Percentiles rank a stretch among this genome's conserved stretches.
Conservation (phyloP, 2,797 vertebrate genomes). For the Manis javanica region DNA sequence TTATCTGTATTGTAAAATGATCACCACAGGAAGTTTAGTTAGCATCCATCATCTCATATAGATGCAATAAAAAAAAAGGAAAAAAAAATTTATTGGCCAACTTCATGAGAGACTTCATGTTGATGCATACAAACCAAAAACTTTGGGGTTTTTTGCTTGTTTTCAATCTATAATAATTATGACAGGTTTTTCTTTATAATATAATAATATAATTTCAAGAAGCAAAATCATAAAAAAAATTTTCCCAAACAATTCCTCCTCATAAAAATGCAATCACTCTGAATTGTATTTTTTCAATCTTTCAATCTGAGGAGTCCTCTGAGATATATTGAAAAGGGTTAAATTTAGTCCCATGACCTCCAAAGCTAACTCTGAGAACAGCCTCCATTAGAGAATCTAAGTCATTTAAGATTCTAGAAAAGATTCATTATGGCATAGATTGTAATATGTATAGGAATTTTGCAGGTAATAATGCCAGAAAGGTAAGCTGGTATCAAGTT, state of each 20-base stretch:
- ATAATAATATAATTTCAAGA: background rate
- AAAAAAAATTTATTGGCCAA: background rate
- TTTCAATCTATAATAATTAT: slow-evolving; percentile 11
- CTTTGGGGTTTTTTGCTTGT: background rate
- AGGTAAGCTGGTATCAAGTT: background rate
- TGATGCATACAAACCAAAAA: background rate
- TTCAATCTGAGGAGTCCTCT: background rate
- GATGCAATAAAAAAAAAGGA: background rate
- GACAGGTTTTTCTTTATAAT: background rate
- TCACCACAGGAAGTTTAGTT: background rate
- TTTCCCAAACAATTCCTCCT: background rate
- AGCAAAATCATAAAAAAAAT: background rate
- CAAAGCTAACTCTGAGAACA: slow-evolving; percentile 11
- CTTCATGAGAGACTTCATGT: background rate
- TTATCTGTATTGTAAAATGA: background rate
- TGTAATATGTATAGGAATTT: background rate
- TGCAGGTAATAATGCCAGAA: background rate
- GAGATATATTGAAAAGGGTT: background rate
- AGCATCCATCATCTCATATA: background rate
- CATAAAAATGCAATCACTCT: slow-evolving; percentile 38
- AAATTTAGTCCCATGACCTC: background rate
- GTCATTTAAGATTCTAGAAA: background rate
- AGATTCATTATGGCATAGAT: background rate
- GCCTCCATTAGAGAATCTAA: background rate
- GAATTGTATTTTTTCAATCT: background rate